These are phyloP conservation scores for Anastrepha ludens DNA, from an alignment of 1,140 invertebrate genomes.

Conservation along the genomic window DNA sequence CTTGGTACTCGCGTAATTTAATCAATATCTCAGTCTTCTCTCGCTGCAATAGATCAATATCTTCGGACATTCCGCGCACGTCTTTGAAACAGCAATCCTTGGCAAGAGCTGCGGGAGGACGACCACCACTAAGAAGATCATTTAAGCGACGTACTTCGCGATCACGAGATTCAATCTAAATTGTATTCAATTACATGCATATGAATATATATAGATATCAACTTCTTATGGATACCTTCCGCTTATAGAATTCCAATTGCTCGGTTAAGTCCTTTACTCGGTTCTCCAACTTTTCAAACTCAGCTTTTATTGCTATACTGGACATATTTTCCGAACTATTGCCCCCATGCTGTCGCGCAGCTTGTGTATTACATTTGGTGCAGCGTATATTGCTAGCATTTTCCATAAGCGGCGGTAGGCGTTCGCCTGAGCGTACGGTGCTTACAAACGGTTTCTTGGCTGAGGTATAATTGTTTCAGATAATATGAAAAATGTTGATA, in stretches of 20 bases:
- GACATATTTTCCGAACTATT: constrained; percentile 40
- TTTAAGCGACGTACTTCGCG: constrained; percentile 78
- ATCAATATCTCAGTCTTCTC: constrained; percentile 76
- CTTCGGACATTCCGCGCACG: constrained; percentile 71
- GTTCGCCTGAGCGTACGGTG: constrained; percentile 67
- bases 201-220: no score
- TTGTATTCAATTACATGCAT: background rate
- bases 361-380: constrained; percentile 67
- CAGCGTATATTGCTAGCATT: constrained; percentile 60
- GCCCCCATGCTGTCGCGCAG: background rate
- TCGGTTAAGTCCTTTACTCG: constrained; percentile 61
- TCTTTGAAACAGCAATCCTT: constrained; percentile 78
- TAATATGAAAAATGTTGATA: background rate
- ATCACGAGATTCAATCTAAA: constrained; percentile 73
- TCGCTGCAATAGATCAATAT: constrained; percentile 76
- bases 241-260: constrained; percentile 60
- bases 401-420: constrained; percentile 60
- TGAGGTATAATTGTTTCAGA: constrained; percentile 12
- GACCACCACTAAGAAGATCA: constrained; percentile 77
- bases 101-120: constrained; percentile 75
- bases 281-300: constrained; percentile 66
- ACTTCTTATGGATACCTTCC: background rate
- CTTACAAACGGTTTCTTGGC: constrained; percentile 71
- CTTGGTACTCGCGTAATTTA: constrained; percentile 77
- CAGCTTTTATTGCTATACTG: constrained; percentile 61